phyloP scores from a whole-genome alignment of 2,888 invertebrate genomes.

The Drosophila testacea region DNA sequence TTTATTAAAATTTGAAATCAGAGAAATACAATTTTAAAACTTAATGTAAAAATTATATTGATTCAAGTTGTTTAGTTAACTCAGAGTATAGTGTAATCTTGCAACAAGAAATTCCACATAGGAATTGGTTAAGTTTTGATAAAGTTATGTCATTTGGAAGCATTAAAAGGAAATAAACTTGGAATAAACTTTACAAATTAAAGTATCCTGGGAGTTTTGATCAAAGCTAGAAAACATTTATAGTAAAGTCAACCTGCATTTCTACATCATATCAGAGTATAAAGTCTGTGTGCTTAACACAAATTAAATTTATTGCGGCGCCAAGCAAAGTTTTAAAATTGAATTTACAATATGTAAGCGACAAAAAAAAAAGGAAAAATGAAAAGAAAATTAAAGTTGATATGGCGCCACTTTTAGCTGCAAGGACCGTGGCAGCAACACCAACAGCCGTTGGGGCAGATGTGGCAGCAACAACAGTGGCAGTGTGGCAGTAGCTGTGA shows the following conservation, averaged over 20 bases:
- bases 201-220: not conserved
- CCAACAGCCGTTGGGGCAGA: constrained; percentile 2
- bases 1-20: no score
- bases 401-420: constrained; percentile 60
- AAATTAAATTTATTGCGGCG: constrained; percentile 1
- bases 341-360: constrained; percentile 16
- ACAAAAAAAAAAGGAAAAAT: constrained; percentile 11
- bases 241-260: not conserved
- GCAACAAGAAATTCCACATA: no score
- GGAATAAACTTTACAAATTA: not conserved
- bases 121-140: not conserved
- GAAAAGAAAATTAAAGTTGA: constrained; percentile 56
- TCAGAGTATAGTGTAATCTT: no score
- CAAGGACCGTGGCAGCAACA: constrained; percentile 1
- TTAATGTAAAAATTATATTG: no score
- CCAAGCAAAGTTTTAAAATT: constrained; percentile 13
- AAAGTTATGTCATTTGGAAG: not conserved
- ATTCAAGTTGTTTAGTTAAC: no score
- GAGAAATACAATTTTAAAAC: no score
- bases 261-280: not conserved
- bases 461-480: constrained; percentile 14
- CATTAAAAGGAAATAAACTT: not conserved
- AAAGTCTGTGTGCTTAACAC: constrained; percentile 3
- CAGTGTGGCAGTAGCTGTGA: constrained; percentile 24
- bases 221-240: not conserved